Evolutionary conservation across 92 coral and sea anemone species (phyloP), one percentile per base, ranked within the genome.

Genomic region (Phenganax stokvisi): DNA sequence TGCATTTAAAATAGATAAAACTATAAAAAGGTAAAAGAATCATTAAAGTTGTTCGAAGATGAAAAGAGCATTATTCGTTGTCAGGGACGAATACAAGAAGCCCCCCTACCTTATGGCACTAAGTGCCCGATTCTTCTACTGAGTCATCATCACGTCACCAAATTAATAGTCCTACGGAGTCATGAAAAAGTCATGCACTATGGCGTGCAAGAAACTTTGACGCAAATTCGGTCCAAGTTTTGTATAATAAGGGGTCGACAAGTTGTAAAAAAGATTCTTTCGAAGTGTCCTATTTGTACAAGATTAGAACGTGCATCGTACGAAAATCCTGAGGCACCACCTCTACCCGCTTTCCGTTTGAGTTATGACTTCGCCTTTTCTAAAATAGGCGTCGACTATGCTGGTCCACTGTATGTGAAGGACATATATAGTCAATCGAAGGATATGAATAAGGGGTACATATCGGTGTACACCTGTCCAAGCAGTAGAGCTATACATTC

Each of bases 351-450:
- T 9, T 81, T 11, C 64, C 59, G 85, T 27, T 27, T 69, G 51
- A 51, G 16, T 25, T 8, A 65, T 55, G 85, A 69, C 12, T 68
- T 81, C 71, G 85, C 85, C 15, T 81, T 81, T 57, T 7, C 80
- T 0, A 81, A 65, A 16, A 65, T 81, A 51, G 85, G 81, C 8
- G 65, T 71, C 8, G 85, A 81, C 62, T 71, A 47, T 56, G 85
- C 85, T 58, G 80, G 85, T 4, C 51, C 85, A 17, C 25, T 79
- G 30, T 79, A 13, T 4, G 83, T 62, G 52, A 79, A 63, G n/a
- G 54, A 79, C 80, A 79, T 79, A 10, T 63, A 79, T 74, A 27
- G 66, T 8, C 67, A 52, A 57, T n/a, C 77, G 2, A 57, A 54
- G 55, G 62, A 62, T 44, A 77, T 84, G 83, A 6, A 77, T 25